Base-by-base conservation (phyloP, 2,113 vertebrate genomes). In the Channa maculata region DNA sequence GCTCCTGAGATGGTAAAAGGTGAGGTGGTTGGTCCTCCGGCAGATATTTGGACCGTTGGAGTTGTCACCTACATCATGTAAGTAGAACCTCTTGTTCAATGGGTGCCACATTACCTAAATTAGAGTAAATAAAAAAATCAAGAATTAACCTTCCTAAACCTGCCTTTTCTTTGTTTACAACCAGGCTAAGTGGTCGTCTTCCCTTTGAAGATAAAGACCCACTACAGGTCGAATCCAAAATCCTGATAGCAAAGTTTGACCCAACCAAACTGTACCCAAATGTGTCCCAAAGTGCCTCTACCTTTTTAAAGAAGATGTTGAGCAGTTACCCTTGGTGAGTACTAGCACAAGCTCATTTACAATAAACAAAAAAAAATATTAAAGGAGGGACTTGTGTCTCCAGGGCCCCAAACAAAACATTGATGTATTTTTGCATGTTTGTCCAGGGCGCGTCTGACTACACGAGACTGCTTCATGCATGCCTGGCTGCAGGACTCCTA, bases 401-500 rank as follows among this genome's bases (percentile, higher is more conserved):
- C 6, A 41, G 39, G 6, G 6, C 39, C 39, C 4, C 39, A 41
- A 4, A 4, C 39, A 41, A 41, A 4, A 41, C 6, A 7, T 5
- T 24, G 24, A 41, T 41, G 6, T 41, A 24, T 41, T 41, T 41
- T 41, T 41, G 6, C 71, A 24, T 63, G 70, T 63, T 1, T 52
- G 55, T 65, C 34, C 86, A 99, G 98, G 96, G 96, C 96, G 60
- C 96, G 97, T 14, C 96, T 95, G 5, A 95, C 95, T 0, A 93
- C 96, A 46, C 95, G 96, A 62, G 97, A 99, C 93, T 99, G 97
- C 91, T 94, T 98, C 48, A 90, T 94, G 8, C 96, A 96, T 8
- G 91, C 96, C 0, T 99, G 98, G 98, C 95, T 99, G 67, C 98
- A 98, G 93, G 97, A 99, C 0, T 96, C 97, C 51, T 98, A 98